These are phyloP conservation scores for Elanus axillaris DNA, from an alignment of 2,113 vertebrate genomes.

Conservation along the genomic window DNA sequence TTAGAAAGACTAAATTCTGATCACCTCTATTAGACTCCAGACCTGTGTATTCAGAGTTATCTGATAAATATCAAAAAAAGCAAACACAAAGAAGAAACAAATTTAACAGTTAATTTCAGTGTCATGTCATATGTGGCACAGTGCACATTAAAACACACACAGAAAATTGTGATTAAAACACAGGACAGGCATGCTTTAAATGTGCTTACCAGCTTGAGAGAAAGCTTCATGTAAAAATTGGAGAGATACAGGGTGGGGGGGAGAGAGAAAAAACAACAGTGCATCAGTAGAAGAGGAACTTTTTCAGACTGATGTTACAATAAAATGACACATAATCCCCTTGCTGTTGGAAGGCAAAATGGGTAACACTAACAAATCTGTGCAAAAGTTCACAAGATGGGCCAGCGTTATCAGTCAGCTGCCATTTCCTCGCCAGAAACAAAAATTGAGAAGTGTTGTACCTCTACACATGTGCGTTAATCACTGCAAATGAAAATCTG, in stretches of 20 bases:
- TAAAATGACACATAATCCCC: conserved; percentile 18
- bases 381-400: conserved; percentile 77
- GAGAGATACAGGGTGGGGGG: conserved; percentile 61
- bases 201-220: conserved; percentile 99
- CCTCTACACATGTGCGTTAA: background rate
- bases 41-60: conserved; percentile 84
- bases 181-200: conserved; percentile 77
- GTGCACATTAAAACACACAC: conserved; percentile 42
- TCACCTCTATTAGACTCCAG: conserved; percentile 84
- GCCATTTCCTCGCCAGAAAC: background rate
- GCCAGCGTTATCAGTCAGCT: background rate
- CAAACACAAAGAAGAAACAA: conserved; percentile 42
- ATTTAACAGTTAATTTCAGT: conserved; percentile 60
- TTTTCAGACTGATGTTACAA: background rate
- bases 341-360: conserved; percentile 36
- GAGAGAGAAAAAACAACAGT: conserved; percentile 67
- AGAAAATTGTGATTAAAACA: conserved; percentile 35
- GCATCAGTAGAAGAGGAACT: conserved; percentile 71
- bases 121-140: background rate
- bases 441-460: background rate
- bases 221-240: conserved; percentile 90
- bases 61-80: conserved; percentile 70
- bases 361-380: conserved; percentile 61
- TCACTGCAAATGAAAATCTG: background rate
- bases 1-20: conserved; percentile 70